Base-by-base conservation (phyloP, 1,140 invertebrate species). In the Penaeus japonicus region DNA sequence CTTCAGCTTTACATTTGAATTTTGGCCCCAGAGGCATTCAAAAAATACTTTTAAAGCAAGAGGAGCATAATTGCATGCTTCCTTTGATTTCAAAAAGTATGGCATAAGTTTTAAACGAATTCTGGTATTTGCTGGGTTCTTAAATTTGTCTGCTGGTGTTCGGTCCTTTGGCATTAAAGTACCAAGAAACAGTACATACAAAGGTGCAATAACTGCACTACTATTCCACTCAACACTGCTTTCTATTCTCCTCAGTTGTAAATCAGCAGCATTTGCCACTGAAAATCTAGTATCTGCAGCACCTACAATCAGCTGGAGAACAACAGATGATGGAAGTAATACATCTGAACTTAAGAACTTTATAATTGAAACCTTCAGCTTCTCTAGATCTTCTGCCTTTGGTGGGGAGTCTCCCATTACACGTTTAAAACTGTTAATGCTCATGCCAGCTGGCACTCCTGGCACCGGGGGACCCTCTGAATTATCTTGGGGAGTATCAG, bases 31-130 rank as follows among this genome's bases (percentile, higher is more conserved):
- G 12, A 98, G 92, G 59, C 96, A 96, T 91, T 97, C 96, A 93
- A 97, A 98, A 87, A 98, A 95, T 27, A 97, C 95, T 95, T 96
- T 92, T 62, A 94, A 93, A 95, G 96, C 84, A 95, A 94, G 39
- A 96, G 96, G 91, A 97, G 96, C 91, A 96, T 94, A 84, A 96
- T 90, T 95, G 57, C 95, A 96, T n/a, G 95, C 94, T 87, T 96
- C 96, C 22, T 95, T 95, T 22, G 96, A 96, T 91, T 95, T 95
- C 86, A 96, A 94, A 73, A 98, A 93, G 93, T 97, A 96, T 85
- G 96, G 95, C 89, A 98, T 94, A 30, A 98, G 92, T 92, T 98
- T 98, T 24, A 98, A 93, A 53, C 97, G 94, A 78, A 98, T 95
- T 90, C 96, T 94, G 0, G 96, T 96, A 92, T 95, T 96, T 3